A percentile compares a stretch with the other conserved stretches of the same genome.
Conservation (phyloP, 30 jellyfish, hydroid and myxozoan genomes). For the Hydractinia symbiolongicarpus region DNA sequence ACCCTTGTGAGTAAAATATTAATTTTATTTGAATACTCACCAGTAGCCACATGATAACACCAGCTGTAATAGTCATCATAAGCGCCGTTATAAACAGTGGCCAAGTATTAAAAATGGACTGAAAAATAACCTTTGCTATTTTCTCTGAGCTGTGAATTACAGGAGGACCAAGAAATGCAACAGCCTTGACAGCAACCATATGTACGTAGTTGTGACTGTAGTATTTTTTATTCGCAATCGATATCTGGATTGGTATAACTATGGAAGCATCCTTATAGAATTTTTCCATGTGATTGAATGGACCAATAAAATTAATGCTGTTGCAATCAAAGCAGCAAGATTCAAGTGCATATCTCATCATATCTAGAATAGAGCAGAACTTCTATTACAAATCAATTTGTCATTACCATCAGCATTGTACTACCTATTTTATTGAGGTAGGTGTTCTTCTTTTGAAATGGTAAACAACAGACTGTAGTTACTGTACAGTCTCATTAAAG, state of each 20-base stretch:
- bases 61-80: slow-evolving; percentile 12
- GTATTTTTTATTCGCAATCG: slow-evolving; percentile 35
- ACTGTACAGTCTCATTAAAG: too few relatives aligned
- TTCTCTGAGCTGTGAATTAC: not conserved
- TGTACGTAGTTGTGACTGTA: slow-evolving; percentile 10
- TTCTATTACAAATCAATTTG: too few relatives aligned
- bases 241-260: slow-evolving; percentile 66
- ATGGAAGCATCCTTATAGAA: slow-evolving; percentile 33
- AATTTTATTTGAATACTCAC: not conserved
- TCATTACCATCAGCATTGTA: too few relatives aligned
- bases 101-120: slow-evolving; percentile 9
- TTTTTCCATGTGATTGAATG: slow-evolving; percentile 36
- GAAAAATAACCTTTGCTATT: not conserved
- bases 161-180: slow-evolving; percentile 8
- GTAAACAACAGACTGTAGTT: too few relatives aligned
- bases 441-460: too few relatives aligned
- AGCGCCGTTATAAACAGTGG: slow-evolving; percentile 11
- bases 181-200: slow-evolving; percentile 2
- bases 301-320: slow-evolving; percentile 51
- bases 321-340: slow-evolving; percentile 76
- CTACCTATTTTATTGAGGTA: too few relatives aligned
- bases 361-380: slow-evolving; percentile 27
- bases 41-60: slow-evolving; percentile 8
- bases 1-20: not conserved
- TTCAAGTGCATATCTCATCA: slow-evolving; percentile 51